A percentile compares a stretch with the other conserved stretches of the same genome.
phyloP scores from a whole-genome alignment of 2,888 invertebrate species.

The Dryadula phaetusa region DNA sequence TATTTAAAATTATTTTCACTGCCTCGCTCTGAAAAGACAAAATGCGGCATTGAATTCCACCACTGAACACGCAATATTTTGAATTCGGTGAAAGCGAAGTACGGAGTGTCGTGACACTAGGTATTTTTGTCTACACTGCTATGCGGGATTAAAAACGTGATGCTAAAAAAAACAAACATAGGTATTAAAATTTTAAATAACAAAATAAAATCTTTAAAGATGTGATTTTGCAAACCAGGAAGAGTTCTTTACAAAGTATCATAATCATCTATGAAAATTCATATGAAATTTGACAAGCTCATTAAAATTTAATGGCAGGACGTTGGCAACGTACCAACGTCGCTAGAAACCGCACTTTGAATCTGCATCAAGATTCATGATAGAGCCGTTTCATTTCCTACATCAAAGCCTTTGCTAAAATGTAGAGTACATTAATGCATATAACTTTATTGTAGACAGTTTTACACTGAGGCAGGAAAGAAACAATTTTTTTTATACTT shows the following conservation, averaged over 20 bases:
- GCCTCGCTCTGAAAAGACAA: too few relatives aligned
- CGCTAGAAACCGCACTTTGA: slow-evolving; percentile 18
- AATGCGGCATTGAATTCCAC: too few relatives aligned
- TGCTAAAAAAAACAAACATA: too few relatives aligned
- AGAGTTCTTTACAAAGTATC: slow-evolving; percentile 28
- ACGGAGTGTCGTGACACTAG: too few relatives aligned
- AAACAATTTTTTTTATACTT: too few relatives aligned
- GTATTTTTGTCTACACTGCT: too few relatives aligned
- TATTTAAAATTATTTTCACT: too few relatives aligned
- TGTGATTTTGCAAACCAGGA: slow-evolving; percentile 27
- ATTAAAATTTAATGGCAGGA: slow-evolving; percentile 45
- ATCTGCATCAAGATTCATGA: slow-evolving; percentile 18
- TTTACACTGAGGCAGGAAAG: background rate
- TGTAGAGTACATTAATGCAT: background rate
- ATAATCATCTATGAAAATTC: slow-evolving; percentile 44
- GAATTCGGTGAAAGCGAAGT: too few relatives aligned
- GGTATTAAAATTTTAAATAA: too few relatives aligned
- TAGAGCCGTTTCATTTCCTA: slow-evolving; percentile 18
- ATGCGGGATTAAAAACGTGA: too few relatives aligned
- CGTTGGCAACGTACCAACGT: slow-evolving; percentile 42
- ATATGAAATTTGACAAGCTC: slow-evolving; percentile 50
- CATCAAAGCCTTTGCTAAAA: slow-evolving; percentile 21
- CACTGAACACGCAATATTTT: too few relatives aligned
- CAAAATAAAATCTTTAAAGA: background rate
- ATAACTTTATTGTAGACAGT: background rate